Evolutionary conservation across 2,888 invertebrate genomes (phyloP), one percentile per base, ranked within the genome.

Genomic region (Odontocolon sp.): DNA sequence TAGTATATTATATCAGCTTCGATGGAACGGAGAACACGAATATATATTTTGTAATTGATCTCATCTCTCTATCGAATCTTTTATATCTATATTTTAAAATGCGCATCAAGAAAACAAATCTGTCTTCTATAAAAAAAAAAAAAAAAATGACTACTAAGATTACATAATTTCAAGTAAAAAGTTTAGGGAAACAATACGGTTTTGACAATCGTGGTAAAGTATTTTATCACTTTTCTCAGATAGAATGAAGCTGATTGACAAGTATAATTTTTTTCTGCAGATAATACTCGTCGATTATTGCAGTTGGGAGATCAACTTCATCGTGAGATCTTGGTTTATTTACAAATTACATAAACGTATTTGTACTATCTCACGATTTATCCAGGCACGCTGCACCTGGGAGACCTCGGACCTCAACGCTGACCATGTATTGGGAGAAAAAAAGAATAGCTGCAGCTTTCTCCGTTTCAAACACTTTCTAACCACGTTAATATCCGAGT

Each of bases 381-480:
- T 67, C 45, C 54, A n/a, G 26, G 21, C 66, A 54, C 52, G 31
- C 18, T 45, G 18, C 59, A 42, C 42, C 45, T 28, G 16, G 11
- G 50, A 66, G 57, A 66, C 57, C 66, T 66, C 36, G 73, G 54
- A 61, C 36, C 61, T 61, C 74, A 23, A 40, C 31, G 59, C 42
- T 59, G 66, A 33, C 59, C 57, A 23, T 31, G 57, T 66, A 31
- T 31, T n/a, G 18, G 54, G n/a, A 31, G 56, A 67, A 56, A 56
- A 45, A 56, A 56, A 26, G 9, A 16, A 36, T 26, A 70, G 52
- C 66, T 33, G 40, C 56, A 40, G 73, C 77, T 77, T 77, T 77
- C 77, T 77, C 77, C 77, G 61, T 77, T 77, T 77, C 73, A 16
- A 77, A 69, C 77, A 77, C 77, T 77, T 77, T 77, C 77, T 77